Evolutionary conservation across 2,797 vertebrate species (phyloP).

Genomic region (Aplochiton taeniatus): DNA sequence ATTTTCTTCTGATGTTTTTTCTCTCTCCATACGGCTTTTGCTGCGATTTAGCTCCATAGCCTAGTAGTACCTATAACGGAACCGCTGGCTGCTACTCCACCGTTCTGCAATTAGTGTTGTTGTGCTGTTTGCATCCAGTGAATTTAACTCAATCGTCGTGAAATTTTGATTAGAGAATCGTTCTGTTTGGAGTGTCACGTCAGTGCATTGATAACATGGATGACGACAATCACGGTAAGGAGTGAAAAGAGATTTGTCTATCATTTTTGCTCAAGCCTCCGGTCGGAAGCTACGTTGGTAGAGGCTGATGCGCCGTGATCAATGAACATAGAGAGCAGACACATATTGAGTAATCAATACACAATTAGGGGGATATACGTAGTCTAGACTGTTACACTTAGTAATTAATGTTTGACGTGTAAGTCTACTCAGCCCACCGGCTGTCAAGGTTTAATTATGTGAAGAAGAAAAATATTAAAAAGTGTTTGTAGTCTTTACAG

Average conservation of each 20-base stretch:
- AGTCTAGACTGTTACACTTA: too few species aligned
- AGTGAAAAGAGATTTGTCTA: conserved; percentile 12
- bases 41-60: conserved; percentile 9
- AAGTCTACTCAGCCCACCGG: too few species aligned
- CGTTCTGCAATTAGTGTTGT: conserved; percentile 21
- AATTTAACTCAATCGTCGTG: conserved; percentile 10
- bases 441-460: too few species aligned
- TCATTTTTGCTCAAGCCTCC: not conserved
- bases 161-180: conserved; percentile 26
- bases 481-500: too few species aligned
- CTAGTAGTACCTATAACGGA: not conserved
- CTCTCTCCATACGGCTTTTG: conserved; percentile 18
- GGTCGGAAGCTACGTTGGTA: too few species aligned
- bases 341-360: too few species aligned
- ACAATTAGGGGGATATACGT: not conserved
- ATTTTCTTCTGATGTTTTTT: conserved; percentile 31
- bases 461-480: too few species aligned
- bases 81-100: conserved; percentile 28
- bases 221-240: conserved; percentile 79
- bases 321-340: too few species aligned
- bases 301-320: too few species aligned
- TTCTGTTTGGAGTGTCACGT: conserved; percentile 36
- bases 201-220: conserved; percentile 62
- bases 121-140: not conserved
- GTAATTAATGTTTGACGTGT: too few species aligned